Evolutionary conservation across 2,113 vertebrate genomes (phyloP), one percentile per base, ranked within the genome.

Genomic region (Salvelinus alpinus): DNA sequence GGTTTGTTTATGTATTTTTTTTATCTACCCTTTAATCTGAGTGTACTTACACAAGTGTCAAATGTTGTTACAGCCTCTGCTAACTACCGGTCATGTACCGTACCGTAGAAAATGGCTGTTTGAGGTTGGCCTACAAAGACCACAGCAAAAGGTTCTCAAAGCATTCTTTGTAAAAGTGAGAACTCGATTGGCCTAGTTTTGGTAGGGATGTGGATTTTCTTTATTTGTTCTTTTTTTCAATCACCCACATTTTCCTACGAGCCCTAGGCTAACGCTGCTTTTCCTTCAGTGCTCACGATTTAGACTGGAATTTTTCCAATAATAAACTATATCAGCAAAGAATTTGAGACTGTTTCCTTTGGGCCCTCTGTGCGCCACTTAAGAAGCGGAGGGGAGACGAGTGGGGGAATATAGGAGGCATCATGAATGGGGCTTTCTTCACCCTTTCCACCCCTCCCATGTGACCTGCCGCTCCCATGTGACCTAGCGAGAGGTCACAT

Each of bases 371-470:
- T 83, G 90, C 90, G 90, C 88, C 83, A 90, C 87, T 91, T 88
- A 91, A 91, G 90, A 89, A 86, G 71, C 24, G 13, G 70, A 80
- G 57, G 79, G 84, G 77, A 84, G 88, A 92, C 88, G 90, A 92
- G 88, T 88, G 84, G 47, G 31, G 92, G 87, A 93, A 78, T 87
- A 88, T 65, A 76, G 87, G 83, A 84, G 87, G 82, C 51, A 83
- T 87, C 87, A 92, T 93, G 91, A 95, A 94, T 92, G 87, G 93
- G 72, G 91, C 92, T 92, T 95, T 94, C 80, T 86, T 91, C 81
- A 74, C 64, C 77, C 76, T 72, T 20, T 20, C n/a, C 18, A 7
- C 18, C 64, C 54, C 25, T 20, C 16, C 64, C 82, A 80, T 87
- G 78, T 77, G 77, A 85, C 59, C 59, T 48, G 31, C 18, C 64